phyloP scores from a whole-genome alignment of 2,888 invertebrate species.

The Stenurella melanura region DNA sequence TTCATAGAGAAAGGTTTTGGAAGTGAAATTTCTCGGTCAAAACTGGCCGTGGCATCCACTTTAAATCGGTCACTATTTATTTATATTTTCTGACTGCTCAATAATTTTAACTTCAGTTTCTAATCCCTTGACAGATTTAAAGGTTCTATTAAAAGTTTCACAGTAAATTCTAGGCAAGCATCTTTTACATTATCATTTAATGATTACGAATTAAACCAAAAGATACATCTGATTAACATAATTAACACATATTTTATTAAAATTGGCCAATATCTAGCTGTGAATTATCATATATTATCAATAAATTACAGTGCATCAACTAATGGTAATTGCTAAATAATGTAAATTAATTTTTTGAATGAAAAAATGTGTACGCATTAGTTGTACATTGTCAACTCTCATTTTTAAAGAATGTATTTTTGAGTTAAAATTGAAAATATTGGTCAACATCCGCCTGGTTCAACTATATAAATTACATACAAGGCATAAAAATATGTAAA shows the following conservation, averaged over 20 bases:
- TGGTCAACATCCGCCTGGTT: not conserved
- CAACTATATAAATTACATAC: not conserved
- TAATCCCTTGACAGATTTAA: constrained; percentile 38
- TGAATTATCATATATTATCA: constrained; percentile 34
- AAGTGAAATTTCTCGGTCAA: not conserved
- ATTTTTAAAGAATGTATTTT: constrained; percentile 5
- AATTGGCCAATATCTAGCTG: constrained; percentile 36
- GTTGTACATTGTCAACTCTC: constrained; percentile 14
- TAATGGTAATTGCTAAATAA: constrained; percentile 38
- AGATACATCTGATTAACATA: constrained; percentile 35
- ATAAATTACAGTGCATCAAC: constrained; percentile 30
- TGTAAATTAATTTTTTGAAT: constrained; percentile 29
- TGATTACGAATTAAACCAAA: constrained; percentile 26
- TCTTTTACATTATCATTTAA: constrained; percentile 30
- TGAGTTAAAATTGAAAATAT: not conserved
- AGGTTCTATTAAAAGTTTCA: constrained; percentile 28
- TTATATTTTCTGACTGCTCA: constrained; percentile 5
- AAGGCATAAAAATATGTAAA: not conserved
- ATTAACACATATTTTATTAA: constrained; percentile 36
- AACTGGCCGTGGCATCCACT: not conserved
- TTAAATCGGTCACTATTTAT: not conserved
- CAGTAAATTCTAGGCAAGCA: not conserved
- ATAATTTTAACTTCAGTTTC: constrained; percentile 30
- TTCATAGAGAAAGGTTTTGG: not conserved
- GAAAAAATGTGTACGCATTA: not conserved